Evolutionary conservation across 2,797 vertebrate species (phyloP).

Genomic region (Hypotaenidia philippensis): DNA sequence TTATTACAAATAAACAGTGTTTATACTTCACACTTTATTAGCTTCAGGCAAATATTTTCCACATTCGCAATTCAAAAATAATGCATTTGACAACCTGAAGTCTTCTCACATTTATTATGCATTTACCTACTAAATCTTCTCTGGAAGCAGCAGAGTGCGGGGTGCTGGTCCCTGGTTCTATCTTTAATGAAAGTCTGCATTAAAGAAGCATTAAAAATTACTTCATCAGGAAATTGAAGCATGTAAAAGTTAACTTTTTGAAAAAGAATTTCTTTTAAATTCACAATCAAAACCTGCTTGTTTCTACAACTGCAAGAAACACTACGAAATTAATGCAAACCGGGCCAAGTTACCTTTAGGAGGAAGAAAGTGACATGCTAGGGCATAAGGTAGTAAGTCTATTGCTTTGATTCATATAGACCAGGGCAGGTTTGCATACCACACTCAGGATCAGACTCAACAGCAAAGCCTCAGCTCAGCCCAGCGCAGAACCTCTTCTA

Average conservation of each 20-base stretch:
- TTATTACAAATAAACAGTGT: slow-evolving; percentile 36
- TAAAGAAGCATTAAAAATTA: slow-evolving; percentile 62
- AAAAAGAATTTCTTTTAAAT: neutral
- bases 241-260: neutral
- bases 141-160: slow-evolving; percentile 92
- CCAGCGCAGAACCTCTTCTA: neutral
- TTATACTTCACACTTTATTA: slow-evolving; percentile 42
- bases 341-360: neutral
- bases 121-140: slow-evolving; percentile 94
- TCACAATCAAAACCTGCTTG: neutral
- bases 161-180: slow-evolving; percentile 96
- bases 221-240: neutral
- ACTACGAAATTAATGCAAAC: neutral
- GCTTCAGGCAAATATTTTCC: slow-evolving; percentile 32
- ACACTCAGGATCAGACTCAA: neutral
- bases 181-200: slow-evolving; percentile 94
- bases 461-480: neutral
- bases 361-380: neutral
- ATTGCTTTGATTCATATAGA: neutral
- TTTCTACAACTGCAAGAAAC: neutral
- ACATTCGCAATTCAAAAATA: slow-evolving; percentile 18
- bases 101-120: slow-evolving; percentile 7
- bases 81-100: slow-evolving; percentile 6
- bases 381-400: neutral
- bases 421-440: neutral